Evolutionary conservation across 2,113 vertebrate species (phyloP).

Genomic region (Sapajus apella): DNA sequence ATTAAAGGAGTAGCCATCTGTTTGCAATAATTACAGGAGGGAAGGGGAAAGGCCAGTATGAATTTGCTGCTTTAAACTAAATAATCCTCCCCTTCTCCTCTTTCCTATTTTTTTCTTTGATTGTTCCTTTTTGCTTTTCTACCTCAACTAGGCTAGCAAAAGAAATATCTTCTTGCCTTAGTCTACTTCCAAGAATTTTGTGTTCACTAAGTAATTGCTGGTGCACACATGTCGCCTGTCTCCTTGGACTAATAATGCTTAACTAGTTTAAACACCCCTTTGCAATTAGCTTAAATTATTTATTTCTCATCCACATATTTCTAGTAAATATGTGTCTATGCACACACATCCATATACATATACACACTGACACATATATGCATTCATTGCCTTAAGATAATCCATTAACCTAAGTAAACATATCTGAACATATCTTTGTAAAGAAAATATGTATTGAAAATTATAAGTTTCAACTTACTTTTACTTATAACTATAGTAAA

Average conservation of each 20-base stretch:
- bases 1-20: not conserved
- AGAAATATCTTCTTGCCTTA: not conserved
- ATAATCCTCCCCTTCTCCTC: not conserved
- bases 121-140: not conserved
- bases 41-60: accelerated
- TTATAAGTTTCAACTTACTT: not conserved
- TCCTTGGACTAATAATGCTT: not conserved
- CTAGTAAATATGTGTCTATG: not conserved
- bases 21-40: not conserved
- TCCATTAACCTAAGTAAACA: not conserved
- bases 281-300: not conserved
- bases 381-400: not conserved
- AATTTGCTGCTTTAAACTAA: not conserved
- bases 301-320: not conserved
- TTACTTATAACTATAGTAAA: not conserved
- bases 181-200: not conserved
- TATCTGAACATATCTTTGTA: not conserved
- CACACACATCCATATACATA: not conserved
- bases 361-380: not conserved
- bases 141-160: not conserved
- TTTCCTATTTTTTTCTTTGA: not conserved
- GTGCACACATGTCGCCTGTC: accelerated
- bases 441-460: not conserved
- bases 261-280: not conserved
- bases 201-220: accelerated